Evolutionary conservation across 2,797 vertebrate species (phyloP).

Genomic region (Saxicola maurus): DNA sequence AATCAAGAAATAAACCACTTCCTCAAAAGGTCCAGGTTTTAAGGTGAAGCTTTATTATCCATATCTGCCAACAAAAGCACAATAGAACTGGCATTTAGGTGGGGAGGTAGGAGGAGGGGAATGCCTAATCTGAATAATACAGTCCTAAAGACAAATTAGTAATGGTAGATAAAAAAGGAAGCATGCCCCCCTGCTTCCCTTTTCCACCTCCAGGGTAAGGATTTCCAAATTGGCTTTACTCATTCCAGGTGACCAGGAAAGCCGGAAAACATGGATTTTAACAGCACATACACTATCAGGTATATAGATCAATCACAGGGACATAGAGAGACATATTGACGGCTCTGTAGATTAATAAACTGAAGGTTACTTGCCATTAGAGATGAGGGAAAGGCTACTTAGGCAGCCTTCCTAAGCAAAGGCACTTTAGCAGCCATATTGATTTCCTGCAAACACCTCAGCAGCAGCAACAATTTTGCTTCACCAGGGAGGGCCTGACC

Average conservation of each 20-base stretch:
- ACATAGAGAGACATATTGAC: background rate
- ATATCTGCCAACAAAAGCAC: background rate
- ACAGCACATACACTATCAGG: background rate
- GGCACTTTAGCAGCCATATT: slow-evolving; percentile 10
- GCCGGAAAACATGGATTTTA: background rate
- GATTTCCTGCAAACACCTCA: background rate
- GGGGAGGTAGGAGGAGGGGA: background rate
- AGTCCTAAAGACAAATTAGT: background rate
- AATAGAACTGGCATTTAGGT: background rate
- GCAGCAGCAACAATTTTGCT: background rate
- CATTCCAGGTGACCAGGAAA: background rate
- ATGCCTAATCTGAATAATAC: background rate
- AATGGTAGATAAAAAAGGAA: background rate
- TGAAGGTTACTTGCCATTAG: background rate
- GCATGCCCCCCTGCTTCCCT: background rate
- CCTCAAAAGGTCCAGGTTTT: background rate
- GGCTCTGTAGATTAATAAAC: slow-evolving; percentile 22
- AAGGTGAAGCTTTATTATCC: background rate
- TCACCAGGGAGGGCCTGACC: background rate
- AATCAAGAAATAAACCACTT: background rate
- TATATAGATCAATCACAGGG: background rate
- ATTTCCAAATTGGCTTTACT: background rate
- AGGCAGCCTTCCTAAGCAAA: slow-evolving; percentile 10
- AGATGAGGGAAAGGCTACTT: background rate
- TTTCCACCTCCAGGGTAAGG: background rate